Evolutionary conservation across 2,888 invertebrate genomes (phyloP), one percentile per base, ranked within the genome.

Genomic region (Diplazon laetatorius): DNA sequence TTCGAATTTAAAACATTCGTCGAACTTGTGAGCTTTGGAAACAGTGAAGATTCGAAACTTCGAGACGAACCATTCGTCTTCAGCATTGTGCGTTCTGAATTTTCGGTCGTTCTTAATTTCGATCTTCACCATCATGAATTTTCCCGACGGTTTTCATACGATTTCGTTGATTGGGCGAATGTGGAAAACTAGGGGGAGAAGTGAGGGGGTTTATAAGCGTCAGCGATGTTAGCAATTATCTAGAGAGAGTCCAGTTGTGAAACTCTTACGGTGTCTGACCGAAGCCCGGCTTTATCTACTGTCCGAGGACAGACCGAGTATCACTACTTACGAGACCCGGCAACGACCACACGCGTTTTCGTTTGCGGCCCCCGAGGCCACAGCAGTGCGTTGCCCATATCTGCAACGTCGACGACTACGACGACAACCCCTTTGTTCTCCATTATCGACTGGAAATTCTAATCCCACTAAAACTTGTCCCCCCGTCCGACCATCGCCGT

Each of bases 401-500:
- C 59, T 70, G 70, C 65, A 62, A 46, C 42, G 22, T 39, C 59
- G 50, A 60, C 25, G 12, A 46, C 66, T 48, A 39, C 44, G 22
- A 30, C 50, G 59, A 65, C 25, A 12, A 46, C 25, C 39, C 78
- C 65, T 74, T 78, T 74, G 78, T 78, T 66, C 80, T 78, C 78
- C 75, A 80, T 80, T 82, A 80, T 83, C 79, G 79, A 79, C 74
- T 77, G 79, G 75, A 80, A 82, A 76, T 80, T 79, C 80, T 83
- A 83, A 83, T 83, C 82, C 82, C 80, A 80, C 82, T 82, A 80
- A 80, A 83, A 82, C 81, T 82, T 80, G 74, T 77, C 74, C 59
- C n/a, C 65, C 25, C 59, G 52, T 69, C 35, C 35, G 35, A 37
- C 18, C 39, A 37, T 18, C 44, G 12, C 46, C 57, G n/a, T 65